phyloP scores from a whole-genome alignment of 2,113 vertebrate genomes.

The Phyllostomus hastatus region DNA sequence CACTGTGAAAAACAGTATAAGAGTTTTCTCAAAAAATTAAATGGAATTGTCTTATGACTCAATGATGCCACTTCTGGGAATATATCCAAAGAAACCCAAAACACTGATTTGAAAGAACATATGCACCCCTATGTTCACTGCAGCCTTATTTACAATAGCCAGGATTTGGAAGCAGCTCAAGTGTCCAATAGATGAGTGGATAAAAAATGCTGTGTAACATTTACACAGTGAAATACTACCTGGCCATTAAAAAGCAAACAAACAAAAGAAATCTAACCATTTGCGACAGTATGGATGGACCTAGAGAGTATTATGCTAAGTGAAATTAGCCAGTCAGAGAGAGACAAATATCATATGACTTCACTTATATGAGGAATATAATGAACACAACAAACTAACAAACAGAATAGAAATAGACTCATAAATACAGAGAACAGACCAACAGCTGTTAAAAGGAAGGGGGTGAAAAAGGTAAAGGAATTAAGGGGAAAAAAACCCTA shows the following conservation, averaged over 20 bases:
- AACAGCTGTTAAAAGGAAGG: not conserved
- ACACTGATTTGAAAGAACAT: no score
- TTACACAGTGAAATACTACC: not conserved
- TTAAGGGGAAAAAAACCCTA: not conserved
- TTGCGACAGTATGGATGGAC: not conserved
- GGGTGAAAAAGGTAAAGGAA: not conserved
- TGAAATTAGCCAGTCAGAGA: not conserved
- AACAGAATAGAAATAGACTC: not conserved
- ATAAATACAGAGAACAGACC: not conserved
- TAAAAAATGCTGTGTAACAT: not conserved
- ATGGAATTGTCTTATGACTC: no score
- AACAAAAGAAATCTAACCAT: not conserved
- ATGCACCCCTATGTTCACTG: no score
- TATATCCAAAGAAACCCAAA: no score
- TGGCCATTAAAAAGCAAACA: not conserved
- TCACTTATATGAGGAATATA: not conserved
- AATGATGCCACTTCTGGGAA: no score
- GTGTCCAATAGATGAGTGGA: not conserved
- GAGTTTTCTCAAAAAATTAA: no score
- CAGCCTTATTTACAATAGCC: no score
- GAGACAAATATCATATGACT: not conserved
- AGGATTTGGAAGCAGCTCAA: not conserved
- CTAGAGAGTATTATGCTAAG: not conserved
- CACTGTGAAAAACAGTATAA: not conserved
- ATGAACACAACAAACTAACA: not conserved